Evolutionary conservation across 2,888 invertebrate genomes (phyloP), one percentile per base, ranked within the genome.

Genomic region (Digitonthophagus gazella): DNA sequence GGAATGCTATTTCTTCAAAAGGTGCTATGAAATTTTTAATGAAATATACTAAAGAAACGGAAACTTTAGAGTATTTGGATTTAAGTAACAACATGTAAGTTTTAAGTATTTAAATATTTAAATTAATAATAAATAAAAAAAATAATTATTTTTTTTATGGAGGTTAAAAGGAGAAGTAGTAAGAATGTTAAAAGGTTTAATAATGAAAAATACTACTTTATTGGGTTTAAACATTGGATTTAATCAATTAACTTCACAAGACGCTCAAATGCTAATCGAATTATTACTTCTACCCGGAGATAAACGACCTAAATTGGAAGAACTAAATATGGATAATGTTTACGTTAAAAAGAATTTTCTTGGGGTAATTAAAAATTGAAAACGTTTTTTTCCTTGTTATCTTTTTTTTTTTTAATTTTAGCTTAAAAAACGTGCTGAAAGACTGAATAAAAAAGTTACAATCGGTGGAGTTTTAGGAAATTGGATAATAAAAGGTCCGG

Each of bases 311-410:
- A 65, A 69, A 54, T 74, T 87, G 15, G 74, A 76, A 14, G 70
- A 78, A 20, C 73, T 89, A 44, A 84, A 87, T 74, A 79, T 88
- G 75, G 84, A 85, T 65, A 84, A 84, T 75, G 80, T 84, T 68
- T 84, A 83, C 79, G 82, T 86, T 4, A 79, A 81, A 1, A 85
- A 83, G 72, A 76, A 79, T 44, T 81, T 83, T 71, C 67, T 84
- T 11, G 76, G 80, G 69, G 83, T 83, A 77, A 19, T 4, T 54
- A 61, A 22, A 58, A 55, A 67, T 56, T 19, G n/a, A 44, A 8
- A n/a, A n/a, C 11, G 22, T 22, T 67, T 58, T 65, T 65, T 56
- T 15, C 4, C 1, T 2, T n/a, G n/a, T 16, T 3, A 15, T 15
- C 2, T 58, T 22, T 15, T 11, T 58, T 61, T 56, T 19, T 22